phyloP scores from a whole-genome alignment of 2,888 invertebrate genomes.

The Gasteruption jaculator region DNA sequence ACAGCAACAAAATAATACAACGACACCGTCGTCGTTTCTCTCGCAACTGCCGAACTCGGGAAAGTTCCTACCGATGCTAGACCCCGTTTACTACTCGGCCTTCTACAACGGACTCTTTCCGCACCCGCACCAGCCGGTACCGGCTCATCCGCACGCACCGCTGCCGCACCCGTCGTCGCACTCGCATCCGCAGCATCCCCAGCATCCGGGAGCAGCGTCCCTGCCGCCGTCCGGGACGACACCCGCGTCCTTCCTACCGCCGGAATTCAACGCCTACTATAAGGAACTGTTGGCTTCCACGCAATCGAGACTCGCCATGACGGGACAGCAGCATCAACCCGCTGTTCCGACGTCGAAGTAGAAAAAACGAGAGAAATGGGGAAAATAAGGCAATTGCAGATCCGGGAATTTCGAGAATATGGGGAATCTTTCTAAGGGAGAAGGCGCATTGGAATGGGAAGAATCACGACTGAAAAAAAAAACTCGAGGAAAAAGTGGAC shows the following conservation, averaged over 20 bases:
- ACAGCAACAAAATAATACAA: constrained; percentile 25
- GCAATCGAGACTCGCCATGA: constrained; percentile 49
- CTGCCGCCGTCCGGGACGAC: constrained; percentile 34
- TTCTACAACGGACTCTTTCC: constrained; percentile 52
- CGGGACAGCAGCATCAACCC: constrained; percentile 39
- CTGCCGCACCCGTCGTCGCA: too few species aligned
- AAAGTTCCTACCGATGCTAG: constrained; percentile 51
- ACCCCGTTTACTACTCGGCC: constrained; percentile 53
- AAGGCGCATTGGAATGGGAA: too few species aligned
- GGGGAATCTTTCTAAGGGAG: constrained; percentile 2
- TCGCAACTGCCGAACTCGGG: constrained; percentile 45
- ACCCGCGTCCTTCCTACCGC: constrained; percentile 47
- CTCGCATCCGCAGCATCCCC: too few species aligned
- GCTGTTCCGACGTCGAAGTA: constrained; percentile 50
- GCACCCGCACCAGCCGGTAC: constrained; percentile 35
- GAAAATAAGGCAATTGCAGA: neutral
- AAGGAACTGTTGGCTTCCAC: constrained; percentile 55
- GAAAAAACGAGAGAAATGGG: too few species aligned
- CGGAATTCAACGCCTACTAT: constrained; percentile 54
- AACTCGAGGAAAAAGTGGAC: too few species aligned
- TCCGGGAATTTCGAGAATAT: constrained; percentile 14
- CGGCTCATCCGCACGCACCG: constrained; percentile 32
- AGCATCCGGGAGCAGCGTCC: too few species aligned
- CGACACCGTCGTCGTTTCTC: constrained; percentile 43
- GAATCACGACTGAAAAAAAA: too few species aligned